A percentile compares a stretch with the other conserved stretches of the same genome.
Evolutionary conservation across 2,113 vertebrate species (phyloP).

Genomic region (Thamnaconus septentrionalis): DNA sequence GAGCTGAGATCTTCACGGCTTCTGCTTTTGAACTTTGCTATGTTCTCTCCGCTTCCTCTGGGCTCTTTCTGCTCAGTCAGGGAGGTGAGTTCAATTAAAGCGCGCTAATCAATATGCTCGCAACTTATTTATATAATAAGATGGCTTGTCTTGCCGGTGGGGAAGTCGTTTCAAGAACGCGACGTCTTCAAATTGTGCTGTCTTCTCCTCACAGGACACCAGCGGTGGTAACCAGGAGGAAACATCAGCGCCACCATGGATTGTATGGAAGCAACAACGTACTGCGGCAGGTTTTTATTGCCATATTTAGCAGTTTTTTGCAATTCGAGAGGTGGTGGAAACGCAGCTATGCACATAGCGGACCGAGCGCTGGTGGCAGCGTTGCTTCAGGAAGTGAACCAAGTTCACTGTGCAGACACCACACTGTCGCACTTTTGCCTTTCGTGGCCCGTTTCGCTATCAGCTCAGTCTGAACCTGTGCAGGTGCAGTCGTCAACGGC

Average conservation of each 20-base stretch:
- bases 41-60: slow-evolving; percentile 12
- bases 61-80: slow-evolving; percentile 38
- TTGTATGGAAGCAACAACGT: background rate
- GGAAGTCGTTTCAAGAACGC: slow-evolving; percentile 68
- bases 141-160: slow-evolving; percentile 55
- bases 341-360: too few relatives aligned
- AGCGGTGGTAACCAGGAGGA: background rate
- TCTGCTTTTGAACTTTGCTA: background rate
- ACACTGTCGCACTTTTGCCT: too few relatives aligned
- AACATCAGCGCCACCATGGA: background rate
- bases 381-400: too few relatives aligned
- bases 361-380: too few relatives aligned
- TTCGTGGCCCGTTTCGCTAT: too few relatives aligned
- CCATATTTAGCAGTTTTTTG: too few relatives aligned
- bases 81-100: slow-evolving; percentile 59
- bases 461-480: too few relatives aligned
- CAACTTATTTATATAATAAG: slow-evolving; percentile 72
- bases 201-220: background rate
- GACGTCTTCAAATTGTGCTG: slow-evolving; percentile 10
- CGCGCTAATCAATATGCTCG: slow-evolving; percentile 71
- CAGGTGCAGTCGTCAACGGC: too few relatives aligned
- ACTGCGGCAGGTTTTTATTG: too few relatives aligned
- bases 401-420: too few relatives aligned
- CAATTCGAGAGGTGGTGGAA: too few relatives aligned
- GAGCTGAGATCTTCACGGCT: too few relatives aligned